Evolutionary conservation across 2,113 vertebrate genomes (phyloP).

Genomic region (Tragelaphus imberbis): DNA sequence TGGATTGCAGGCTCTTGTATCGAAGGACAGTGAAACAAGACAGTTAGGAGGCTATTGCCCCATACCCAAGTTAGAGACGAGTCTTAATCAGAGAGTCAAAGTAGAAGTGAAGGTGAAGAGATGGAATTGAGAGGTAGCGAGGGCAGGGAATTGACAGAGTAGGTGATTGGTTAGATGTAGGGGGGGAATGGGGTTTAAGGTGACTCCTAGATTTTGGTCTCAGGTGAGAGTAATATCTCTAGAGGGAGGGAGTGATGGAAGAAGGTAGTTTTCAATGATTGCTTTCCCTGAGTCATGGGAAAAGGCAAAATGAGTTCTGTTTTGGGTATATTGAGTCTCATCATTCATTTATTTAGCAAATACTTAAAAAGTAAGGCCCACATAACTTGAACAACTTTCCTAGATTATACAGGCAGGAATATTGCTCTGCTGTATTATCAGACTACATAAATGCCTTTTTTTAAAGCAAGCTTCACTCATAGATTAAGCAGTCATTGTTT

Average conservation of each 20-base stretch:
- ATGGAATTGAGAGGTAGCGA: neutral
- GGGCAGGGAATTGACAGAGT: neutral
- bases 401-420: neutral
- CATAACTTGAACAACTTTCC: neutral
- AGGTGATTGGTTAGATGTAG: neutral
- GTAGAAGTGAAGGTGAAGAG: neutral
- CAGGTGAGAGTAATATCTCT: neutral
- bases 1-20: neutral
- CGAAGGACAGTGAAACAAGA: no score
- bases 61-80: neutral
- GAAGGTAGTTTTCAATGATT: neutral
- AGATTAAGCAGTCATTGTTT: neutral
- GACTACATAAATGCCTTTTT: neutral
- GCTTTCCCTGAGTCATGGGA: neutral
- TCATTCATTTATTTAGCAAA: constrained; percentile 8
- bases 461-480: neutral
- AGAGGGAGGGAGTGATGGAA: neutral
- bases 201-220: neutral
- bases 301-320: neutral
- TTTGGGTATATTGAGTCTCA: neutral
- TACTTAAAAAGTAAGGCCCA: neutral
- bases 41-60: neutral
- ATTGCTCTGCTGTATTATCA: neutral
- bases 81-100: neutral
- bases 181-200: neutral